Percentiles rank a stretch among this genome's conserved stretches.
phyloP scores from a whole-genome alignment of 2,797 vertebrate genomes.

The Syngnathus acus region DNA sequence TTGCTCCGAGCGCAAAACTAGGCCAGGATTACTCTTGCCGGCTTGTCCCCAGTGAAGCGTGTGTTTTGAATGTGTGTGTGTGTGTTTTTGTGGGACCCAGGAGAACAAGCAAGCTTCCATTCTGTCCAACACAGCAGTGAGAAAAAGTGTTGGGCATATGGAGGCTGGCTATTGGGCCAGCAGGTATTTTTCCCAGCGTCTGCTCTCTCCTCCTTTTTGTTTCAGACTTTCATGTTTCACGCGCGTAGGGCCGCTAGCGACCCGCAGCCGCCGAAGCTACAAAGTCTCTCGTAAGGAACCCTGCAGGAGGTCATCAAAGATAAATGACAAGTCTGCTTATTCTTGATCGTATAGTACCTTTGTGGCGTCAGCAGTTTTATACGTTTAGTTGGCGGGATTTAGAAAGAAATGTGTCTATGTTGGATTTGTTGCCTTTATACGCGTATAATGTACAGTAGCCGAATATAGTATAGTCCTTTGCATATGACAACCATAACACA shows the following conservation, averaged over 20 bases:
- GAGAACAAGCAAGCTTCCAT: constrained; percentile 53
- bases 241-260: neutral
- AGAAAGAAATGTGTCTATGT: neutral
- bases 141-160: constrained; percentile 66
- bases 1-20: constrained; percentile 67
- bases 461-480: too few relatives aligned
- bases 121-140: constrained; percentile 56
- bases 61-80: constrained; percentile 34
- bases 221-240: constrained; percentile 57
- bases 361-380: neutral
- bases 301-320: constrained; percentile 8
- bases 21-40: constrained; percentile 75
- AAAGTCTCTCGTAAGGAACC: neutral
- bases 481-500: too few relatives aligned
- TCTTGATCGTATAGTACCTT: neutral
- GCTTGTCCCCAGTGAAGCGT: constrained; percentile 75
- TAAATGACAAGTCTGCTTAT: neutral
- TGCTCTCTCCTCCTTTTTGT: constrained; percentile 61
- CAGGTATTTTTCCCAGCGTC: constrained; percentile 70
- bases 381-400: neutral
- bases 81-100: constrained; percentile 22
- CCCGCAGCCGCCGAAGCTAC: neutral
- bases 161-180: constrained; percentile 68
- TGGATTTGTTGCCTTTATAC: neutral
- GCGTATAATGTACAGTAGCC: too few relatives aligned